phyloP scores from a whole-genome alignment of 2,888 invertebrate species.

The Diaphora mendica region DNA sequence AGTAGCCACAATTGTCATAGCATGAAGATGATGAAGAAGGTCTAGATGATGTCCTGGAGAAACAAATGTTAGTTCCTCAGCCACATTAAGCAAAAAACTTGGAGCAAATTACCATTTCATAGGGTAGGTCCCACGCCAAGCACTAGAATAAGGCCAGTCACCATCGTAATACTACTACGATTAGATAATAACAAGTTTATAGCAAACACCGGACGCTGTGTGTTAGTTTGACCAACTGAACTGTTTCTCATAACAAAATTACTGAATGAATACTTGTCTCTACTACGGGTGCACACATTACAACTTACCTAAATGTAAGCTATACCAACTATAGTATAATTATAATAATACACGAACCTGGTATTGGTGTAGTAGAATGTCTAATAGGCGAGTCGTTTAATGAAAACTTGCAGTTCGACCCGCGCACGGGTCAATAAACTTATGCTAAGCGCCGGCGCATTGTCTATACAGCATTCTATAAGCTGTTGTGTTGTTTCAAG shows the following conservation, averaged over 20 bases:
- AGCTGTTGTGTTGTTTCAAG: constrained; percentile 65
- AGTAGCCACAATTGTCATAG: not conserved
- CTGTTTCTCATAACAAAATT: constrained; percentile 44
- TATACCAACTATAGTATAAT: not conserved
- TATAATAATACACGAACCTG: constrained; percentile 24
- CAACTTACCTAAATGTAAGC: not conserved
- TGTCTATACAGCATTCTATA: constrained; percentile 72
- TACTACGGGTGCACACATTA: not conserved
- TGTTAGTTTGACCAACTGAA: constrained; percentile 42
- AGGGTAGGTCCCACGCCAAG: not conserved
- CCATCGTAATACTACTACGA: not conserved
- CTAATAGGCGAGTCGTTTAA: constrained; percentile 83
- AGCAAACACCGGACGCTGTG: constrained; percentile 6
- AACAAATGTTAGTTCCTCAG: not conserved
- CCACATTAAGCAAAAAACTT: not conserved
- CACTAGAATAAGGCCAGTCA: constrained; percentile 4
- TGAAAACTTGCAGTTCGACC: constrained; percentile 82
- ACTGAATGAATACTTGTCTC: constrained; percentile 1
- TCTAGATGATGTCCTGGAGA: not conserved
- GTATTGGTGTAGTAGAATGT: constrained; percentile 69
- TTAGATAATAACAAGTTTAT: not conserved
- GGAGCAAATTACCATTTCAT: not conserved
- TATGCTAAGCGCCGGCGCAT: constrained; percentile 79
- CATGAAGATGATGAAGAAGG: not conserved
- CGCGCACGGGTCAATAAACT: constrained; percentile 74